Evolutionary conservation across 2,797 vertebrate genomes (phyloP).

Genomic region (Lates japonicus): DNA sequence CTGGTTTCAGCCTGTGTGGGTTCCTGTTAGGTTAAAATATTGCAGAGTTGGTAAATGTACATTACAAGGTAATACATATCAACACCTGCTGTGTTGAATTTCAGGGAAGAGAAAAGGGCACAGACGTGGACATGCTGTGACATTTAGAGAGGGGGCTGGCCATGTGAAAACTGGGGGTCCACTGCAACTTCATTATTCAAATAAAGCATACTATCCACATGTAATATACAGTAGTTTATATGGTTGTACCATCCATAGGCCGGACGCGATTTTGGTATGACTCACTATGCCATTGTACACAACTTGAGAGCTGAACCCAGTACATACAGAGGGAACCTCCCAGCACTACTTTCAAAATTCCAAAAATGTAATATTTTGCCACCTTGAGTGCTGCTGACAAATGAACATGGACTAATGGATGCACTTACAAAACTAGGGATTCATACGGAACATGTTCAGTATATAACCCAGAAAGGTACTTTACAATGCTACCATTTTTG

Average conservation of each 20-base stretch:
- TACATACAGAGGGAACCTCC: no score
- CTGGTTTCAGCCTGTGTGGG: conserved; percentile 37
- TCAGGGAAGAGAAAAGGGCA: conserved; percentile 46
- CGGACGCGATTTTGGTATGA: background rate
- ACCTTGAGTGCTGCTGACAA: background rate
- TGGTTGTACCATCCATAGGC: background rate
- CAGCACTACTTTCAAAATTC: no score
- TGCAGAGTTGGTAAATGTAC: conserved; percentile 26
- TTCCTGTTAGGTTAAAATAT: conserved; percentile 30
- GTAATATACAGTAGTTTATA: background rate
- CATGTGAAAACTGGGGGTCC: background rate
- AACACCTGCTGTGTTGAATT: conserved; percentile 37
- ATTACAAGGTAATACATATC: conserved; percentile 25
- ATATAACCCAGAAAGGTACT: background rate
- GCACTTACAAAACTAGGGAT: no score
- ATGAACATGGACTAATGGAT: no score
- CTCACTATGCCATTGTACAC: no score
- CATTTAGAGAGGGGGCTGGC: conserved; percentile 49
- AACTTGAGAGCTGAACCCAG: no score
- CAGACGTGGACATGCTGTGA: conserved; percentile 38
- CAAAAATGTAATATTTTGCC: background rate
- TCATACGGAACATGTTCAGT: background rate
- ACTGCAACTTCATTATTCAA: background rate
- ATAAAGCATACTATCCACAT: background rate
- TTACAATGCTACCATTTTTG: background rate